Evolutionary conservation across 2,113 vertebrate species (phyloP), one percentile per base, ranked within the genome.

Genomic region (Percopsis transmontana): DNA sequence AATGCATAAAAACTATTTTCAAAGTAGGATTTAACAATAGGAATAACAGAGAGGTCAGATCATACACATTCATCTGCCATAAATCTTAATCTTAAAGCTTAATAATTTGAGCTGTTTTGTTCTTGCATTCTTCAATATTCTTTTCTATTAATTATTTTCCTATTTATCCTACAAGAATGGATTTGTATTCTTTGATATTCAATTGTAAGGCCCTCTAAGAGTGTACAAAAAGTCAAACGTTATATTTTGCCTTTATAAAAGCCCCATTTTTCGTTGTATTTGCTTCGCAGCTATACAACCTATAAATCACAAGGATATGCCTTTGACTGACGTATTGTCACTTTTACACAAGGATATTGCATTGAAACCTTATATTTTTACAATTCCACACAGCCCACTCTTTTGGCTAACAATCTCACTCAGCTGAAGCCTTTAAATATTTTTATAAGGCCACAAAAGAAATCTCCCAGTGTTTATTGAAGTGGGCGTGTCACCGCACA

Each of bases 321-420:
- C 61, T 88, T 55, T 89, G 87, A 89, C 57, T 84, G 84, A 90
- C 82, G 69, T 51, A 70, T 88, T 90, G 85, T 52, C 87, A 89
- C 66, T 86, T 92, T 91, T 88, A 92, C 74, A 47, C 60, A 58
- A 62, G 62, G 53, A 85, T 77, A 71, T 86, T 77, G 63, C 64
- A 71, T 65, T 72, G 81, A 88, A 91, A 91, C 67, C 62, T 74
- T 85, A 80, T 85, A 78, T 84, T 88, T 81, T 91, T 87, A 91
- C 84, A 85, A 69, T 87, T 84, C 80, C 68, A 62, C 71, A 60
- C 72, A 77, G 67, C 27, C 59, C 70, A 62, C 70, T 85, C 72
- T 72, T 80, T 77, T 62, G 62, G 15, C 41, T 42, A 66, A 74
- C 53, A 33, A 45, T 79, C 58, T 75, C 63, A 77, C 68, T 79